A percentile compares a stretch with the other conserved stretches of the same genome.
phyloP scores from a whole-genome alignment of 2,113 vertebrate species.

The Myrmecophaga tridactyla region DNA sequence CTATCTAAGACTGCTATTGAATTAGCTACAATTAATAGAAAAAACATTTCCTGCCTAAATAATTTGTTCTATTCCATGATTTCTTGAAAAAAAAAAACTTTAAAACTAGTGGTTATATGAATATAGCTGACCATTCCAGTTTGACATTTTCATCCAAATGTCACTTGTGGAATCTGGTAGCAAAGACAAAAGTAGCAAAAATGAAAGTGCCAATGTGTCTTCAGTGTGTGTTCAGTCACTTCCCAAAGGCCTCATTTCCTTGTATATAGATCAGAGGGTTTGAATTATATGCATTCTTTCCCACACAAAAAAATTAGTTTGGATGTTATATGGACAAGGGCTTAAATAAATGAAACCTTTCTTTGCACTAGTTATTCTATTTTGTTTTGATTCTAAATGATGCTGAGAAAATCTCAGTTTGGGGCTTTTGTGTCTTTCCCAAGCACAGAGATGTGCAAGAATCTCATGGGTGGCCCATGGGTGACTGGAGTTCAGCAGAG shows the following conservation, averaged over 20 bases:
- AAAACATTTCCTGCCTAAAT: conserved; percentile 47
- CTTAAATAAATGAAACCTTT: not conserved
- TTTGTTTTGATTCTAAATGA: not conserved
- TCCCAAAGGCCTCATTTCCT: not conserved
- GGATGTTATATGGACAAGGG: not conserved
- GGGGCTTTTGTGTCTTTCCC: not conserved
- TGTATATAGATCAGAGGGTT: not conserved
- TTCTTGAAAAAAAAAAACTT: conserved; percentile 11
- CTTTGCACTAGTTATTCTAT: not conserved
- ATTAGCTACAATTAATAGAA: conserved; percentile 69
- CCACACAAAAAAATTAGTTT: not conserved
- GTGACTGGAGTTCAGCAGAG: not conserved
- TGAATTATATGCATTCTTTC: not conserved
- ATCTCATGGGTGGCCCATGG: not conserved
- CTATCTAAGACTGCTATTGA: conserved; percentile 44
- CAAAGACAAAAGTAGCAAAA: not conserved
- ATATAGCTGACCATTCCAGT: not conserved
- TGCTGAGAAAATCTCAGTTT: not conserved
- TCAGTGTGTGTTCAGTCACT: not conserved
- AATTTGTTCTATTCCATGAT: not conserved
- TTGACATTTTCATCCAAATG: not conserved
- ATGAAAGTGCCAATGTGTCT: not conserved
- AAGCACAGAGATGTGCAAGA: not conserved
- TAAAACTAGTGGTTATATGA: not conserved
- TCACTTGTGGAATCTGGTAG: not conserved